Evolutionary conservation across 2,888 invertebrate species (phyloP).

Genomic region (Holacanthella duospinosa): DNA sequence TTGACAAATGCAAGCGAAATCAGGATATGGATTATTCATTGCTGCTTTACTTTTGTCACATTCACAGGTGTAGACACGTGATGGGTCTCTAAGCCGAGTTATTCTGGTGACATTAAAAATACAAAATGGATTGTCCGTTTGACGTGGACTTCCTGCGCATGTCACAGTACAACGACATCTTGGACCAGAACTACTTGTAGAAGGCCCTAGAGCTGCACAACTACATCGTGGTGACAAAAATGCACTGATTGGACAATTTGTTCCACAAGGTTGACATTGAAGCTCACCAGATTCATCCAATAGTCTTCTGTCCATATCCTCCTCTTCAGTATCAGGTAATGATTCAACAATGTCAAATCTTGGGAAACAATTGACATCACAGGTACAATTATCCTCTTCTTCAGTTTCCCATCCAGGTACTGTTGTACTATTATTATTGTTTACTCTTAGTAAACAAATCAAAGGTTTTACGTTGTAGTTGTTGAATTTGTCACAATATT

Average conservation of each 20-base stretch:
- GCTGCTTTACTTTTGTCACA: constrained; percentile 1
- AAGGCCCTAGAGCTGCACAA: background rate
- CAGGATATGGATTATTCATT: background rate
- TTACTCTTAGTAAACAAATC: background rate
- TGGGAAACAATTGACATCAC: background rate
- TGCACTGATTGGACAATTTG: background rate
- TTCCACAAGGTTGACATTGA: background rate
- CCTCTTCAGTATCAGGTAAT: background rate
- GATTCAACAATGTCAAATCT: background rate
- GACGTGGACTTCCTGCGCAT: background rate
- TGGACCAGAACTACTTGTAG: background rate
- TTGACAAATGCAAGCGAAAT: background rate
- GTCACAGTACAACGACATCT: background rate
- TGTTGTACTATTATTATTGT: background rate
- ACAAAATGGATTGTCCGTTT: background rate
- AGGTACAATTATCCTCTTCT: background rate
- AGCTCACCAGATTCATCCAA: background rate
- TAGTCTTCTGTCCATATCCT: background rate
- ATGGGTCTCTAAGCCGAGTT: background rate
- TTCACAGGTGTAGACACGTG: background rate
- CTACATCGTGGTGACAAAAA: background rate
- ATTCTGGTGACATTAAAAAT: constrained; percentile 1
- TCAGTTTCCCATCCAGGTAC: background rate
- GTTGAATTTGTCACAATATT: background rate
- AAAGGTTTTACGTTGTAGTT: background rate